Conservation (phyloP, 92 coral and sea anemone genomes). For the Heteractis magnifica region DNA sequence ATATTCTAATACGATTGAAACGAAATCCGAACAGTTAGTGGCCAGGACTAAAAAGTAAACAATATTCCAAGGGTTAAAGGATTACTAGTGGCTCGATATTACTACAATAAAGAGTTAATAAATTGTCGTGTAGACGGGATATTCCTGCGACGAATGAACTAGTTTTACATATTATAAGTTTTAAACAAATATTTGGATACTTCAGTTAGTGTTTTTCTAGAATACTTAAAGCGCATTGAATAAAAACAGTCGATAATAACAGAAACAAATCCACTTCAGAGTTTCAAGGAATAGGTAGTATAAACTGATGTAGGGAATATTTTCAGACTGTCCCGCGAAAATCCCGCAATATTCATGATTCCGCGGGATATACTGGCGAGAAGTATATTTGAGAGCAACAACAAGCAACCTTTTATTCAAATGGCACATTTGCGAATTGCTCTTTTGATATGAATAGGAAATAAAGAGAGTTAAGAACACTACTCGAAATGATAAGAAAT, state of each 20-base stretch:
- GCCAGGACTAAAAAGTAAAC: too few relatives aligned
- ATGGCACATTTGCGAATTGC: neutral
- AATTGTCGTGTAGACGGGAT: neutral
- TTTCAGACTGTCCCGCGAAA: neutral
- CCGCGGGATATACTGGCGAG: neutral
- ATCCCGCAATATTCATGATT: neutral
- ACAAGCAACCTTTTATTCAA: neutral
- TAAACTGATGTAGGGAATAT: neutral
- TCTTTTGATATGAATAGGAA: neutral
- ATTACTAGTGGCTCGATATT: too few relatives aligned
- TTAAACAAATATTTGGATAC: constrained; percentile 1
- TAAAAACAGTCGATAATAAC: neutral
- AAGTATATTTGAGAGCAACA: neutral
- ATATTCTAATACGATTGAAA: too few relatives aligned
- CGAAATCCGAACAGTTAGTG: too few relatives aligned
- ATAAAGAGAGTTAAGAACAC: neutral
- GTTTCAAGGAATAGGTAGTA: neutral
- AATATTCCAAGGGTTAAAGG: too few relatives aligned
- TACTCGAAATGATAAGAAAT: neutral
- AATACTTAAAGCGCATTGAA: neutral
- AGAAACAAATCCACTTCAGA: neutral
- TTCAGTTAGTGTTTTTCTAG: neutral
- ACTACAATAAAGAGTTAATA: too few relatives aligned
- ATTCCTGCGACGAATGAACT: neutral
- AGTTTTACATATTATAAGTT: neutral